Conservation (phyloP, 1,140 invertebrate genomes). For the Drosophila prosaltans region DNA sequence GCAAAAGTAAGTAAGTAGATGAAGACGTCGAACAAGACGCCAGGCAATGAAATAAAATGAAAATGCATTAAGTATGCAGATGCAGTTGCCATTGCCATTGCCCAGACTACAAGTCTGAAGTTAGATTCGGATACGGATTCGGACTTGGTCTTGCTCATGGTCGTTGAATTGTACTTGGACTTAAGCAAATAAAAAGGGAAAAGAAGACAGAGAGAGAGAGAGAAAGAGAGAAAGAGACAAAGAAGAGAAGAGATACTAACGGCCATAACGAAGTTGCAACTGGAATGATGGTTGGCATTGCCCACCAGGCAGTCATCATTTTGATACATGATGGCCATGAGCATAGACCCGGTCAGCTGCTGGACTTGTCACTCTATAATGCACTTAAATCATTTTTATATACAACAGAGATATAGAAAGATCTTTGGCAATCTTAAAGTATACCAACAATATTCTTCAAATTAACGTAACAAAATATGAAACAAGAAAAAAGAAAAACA, state of each 20-base stretch:
- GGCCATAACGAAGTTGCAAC: slow-evolving; percentile 71
- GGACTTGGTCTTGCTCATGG: slow-evolving; percentile 5
- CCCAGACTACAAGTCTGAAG: slow-evolving; percentile 33
- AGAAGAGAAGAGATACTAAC: slow-evolving; percentile 48
- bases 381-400: slow-evolving; percentile 78
- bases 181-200: slow-evolving; percentile 56
- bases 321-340: slow-evolving; percentile 66
- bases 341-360: neutral
- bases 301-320: slow-evolving; percentile 61
- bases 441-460: slow-evolving; percentile 15
- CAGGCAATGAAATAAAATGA: slow-evolving; percentile 79
- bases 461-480: neutral
- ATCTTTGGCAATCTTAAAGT: neutral
- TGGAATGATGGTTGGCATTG: slow-evolving; percentile 23
- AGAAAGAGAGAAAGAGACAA: neutral
- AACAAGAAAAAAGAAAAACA: neutral
- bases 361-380: slow-evolving; percentile 56
- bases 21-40: slow-evolving; percentile 53
- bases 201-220: neutral
- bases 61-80: slow-evolving; percentile 78
- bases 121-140: slow-evolving; percentile 10
- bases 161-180: neutral
- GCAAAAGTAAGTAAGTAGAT: neutral
- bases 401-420: slow-evolving; percentile 18
- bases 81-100: slow-evolving; percentile 37